Base-by-base conservation (phyloP, 2,113 vertebrate species). In the Otolemur garnettii region DNA sequence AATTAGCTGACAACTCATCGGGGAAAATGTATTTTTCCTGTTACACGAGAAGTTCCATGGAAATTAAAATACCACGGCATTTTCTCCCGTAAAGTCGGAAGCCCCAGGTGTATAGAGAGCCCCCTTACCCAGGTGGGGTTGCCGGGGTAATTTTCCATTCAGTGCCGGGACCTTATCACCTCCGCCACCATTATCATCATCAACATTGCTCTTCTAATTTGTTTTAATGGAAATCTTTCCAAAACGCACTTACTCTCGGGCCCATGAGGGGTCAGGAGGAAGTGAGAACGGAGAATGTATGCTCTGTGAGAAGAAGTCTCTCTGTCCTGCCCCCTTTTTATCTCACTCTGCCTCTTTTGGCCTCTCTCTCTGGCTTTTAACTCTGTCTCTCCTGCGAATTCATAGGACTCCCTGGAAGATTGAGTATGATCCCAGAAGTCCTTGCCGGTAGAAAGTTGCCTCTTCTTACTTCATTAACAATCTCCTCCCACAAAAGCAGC, bases 51-150 rank as follows among this genome's bases (percentile, higher is more conserved):
- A 59, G 24, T 72, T 87, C 87, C 72, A 28, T 87, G 94, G 96
- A 87, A 55, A 85, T 90, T 62, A 68, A 97, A 93, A 93, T 95
- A 94, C 45, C 69, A 0, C 21, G 38, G 74, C 64, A 62, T 94
- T 95, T 64, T 59, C 22, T 72, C 59, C 68, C 60, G 6, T 55
- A 12, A 93, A 53, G 50, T 57, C 13, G 18, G n/a, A 59, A 66
- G 38, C 7, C 19, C 59, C 53, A 64, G 45, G 79, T 30, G 0
- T 42, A 8, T 6, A 33, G 69, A 66, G 9, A 42, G 74, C 62
- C 2, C 2, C 64, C 24, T n/a, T 19, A 8, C 14, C 21, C 30
- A 0, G 0, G 7, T 6, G 30, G 17, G 30, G 22, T 30, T 50
- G 15, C 83, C 30, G 19, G 62, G 64, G 35, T 33, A 59, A 10